Conservation (phyloP, 1,140 invertebrate genomes). For the Drosophila tani region DNA sequence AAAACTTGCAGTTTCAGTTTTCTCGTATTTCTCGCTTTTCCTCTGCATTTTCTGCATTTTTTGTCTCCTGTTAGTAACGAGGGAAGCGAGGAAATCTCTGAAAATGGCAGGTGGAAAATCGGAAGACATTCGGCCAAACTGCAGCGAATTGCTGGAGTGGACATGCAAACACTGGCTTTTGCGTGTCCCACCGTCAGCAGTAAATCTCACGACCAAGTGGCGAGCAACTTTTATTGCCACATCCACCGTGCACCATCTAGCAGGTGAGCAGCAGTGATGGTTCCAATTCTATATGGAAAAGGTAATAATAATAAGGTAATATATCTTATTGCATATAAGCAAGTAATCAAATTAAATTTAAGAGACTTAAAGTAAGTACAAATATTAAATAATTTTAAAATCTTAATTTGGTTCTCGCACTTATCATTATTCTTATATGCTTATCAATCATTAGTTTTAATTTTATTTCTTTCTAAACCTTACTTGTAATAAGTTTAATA, state of each 20-base stretch:
- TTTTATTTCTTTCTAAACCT: too few species aligned
- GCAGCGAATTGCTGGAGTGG: constrained; percentile 35
- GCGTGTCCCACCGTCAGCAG: constrained; percentile 32
- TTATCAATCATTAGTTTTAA: too few species aligned
- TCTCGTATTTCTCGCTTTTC: constrained; percentile 4
- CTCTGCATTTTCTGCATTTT: not conserved
- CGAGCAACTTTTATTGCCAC: constrained; percentile 34
- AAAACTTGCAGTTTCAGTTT: constrained; percentile 16
- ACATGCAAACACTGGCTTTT: constrained; percentile 44
- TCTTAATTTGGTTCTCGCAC: too few species aligned
- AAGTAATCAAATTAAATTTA: too few species aligned
- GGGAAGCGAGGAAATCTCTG: not conserved
- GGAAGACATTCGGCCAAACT: constrained; percentile 20
- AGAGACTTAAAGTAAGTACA: too few species aligned
- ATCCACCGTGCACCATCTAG: constrained; percentile 24
- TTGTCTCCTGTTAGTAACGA: not conserved
- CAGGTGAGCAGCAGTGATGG: constrained; percentile 7
- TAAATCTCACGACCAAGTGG: constrained; percentile 35
- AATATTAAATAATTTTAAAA: too few species aligned
- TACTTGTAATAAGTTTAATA: too few species aligned
- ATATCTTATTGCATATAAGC: too few species aligned
- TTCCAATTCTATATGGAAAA: not conserved
- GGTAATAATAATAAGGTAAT: not conserved
- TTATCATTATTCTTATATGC: too few species aligned
- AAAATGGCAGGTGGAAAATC: constrained; percentile 8